Conservation (phyloP, 2,113 vertebrate species). For the Leiothrix lutea region DNA sequence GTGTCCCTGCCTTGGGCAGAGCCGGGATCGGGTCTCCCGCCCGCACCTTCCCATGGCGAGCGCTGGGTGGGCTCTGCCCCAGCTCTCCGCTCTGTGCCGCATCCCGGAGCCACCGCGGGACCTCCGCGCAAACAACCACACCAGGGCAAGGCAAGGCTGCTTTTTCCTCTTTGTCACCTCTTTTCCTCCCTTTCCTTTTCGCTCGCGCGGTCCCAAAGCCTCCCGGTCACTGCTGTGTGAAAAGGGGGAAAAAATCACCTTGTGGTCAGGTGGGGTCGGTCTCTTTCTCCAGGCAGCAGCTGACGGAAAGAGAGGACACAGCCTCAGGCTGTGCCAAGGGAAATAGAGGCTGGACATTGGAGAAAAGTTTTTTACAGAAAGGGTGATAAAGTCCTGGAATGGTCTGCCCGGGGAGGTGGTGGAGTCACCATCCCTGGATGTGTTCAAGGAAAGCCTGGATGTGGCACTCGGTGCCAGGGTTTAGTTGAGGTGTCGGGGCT, state of each 20-base stretch:
- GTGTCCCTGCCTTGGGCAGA: neutral
- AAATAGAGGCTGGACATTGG: too few species aligned
- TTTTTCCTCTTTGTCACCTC: neutral
- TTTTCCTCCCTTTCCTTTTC: neutral
- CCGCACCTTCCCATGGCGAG: neutral
- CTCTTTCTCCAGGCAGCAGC: too few species aligned
- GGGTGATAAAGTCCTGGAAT: too few species aligned
- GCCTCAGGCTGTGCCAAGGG: too few species aligned
- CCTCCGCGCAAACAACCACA: neutral
- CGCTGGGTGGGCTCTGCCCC: neutral
- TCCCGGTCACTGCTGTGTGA: rapidly evolving
- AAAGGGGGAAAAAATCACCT: neutral
- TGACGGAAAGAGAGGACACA: too few species aligned
- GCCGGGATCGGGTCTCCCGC: neutral
- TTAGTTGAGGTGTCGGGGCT: too few species aligned
- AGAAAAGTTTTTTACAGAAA: too few species aligned
- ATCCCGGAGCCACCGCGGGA: rapidly evolving
- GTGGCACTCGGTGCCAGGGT: too few species aligned
- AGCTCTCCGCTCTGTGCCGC: rapidly evolving
- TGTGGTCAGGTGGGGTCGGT: too few species aligned
- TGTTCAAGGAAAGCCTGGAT: too few species aligned
- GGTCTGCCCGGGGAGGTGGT: too few species aligned
- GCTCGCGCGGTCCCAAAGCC: neutral
- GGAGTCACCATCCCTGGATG: too few species aligned
- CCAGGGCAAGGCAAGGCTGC: neutral